Percentiles rank a stretch among this genome's conserved stretches.
Evolutionary conservation across 2,797 vertebrate species (phyloP).

Genomic region (Brachyrhaphis roseni): DNA sequence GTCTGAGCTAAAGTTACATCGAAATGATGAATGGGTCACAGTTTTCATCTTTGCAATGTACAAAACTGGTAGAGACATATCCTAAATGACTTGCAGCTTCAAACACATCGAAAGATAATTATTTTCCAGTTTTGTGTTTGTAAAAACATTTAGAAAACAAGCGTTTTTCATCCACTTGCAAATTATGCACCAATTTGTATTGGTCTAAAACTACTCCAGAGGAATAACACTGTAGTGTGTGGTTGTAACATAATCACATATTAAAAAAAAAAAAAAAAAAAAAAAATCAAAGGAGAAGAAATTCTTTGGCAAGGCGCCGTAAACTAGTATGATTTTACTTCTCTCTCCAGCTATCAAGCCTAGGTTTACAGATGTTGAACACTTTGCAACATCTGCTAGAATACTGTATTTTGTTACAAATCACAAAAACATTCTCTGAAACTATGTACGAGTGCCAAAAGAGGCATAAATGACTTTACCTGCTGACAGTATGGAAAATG

Average conservation of each 20-base stretch:
- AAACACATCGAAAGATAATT: neutral
- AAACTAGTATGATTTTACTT: slow-evolving; percentile 5
- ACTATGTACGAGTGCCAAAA: slow-evolving; percentile 37
- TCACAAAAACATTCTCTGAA: slow-evolving; percentile 35
- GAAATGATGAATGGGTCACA: neutral
- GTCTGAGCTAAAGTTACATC: neutral
- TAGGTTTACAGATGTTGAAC: slow-evolving; percentile 5
- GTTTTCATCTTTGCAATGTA: neutral
- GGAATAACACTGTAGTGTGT: neutral
- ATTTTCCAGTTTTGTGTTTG: neutral
- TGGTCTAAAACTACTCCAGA: neutral
- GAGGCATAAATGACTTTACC: slow-evolving; percentile 53
- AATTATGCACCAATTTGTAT: neutral
- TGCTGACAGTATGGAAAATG: slow-evolving; percentile 48
- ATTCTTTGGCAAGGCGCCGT: neutral
- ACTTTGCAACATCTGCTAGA: slow-evolving; percentile 27
- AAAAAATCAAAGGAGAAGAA: neutral
- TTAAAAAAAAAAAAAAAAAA: neutral
- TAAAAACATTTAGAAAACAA: neutral
- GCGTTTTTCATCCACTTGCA: neutral
- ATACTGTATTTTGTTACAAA: slow-evolving; percentile 23
- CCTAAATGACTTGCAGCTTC: neutral
- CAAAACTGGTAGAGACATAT: neutral
- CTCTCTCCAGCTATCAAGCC: slow-evolving; percentile 13
- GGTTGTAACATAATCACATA: neutral